Evolutionary conservation across 30 jellyfish, hydroid and myxozoan species (phyloP).

Genomic region (Haliclystus octoradiatus): DNA sequence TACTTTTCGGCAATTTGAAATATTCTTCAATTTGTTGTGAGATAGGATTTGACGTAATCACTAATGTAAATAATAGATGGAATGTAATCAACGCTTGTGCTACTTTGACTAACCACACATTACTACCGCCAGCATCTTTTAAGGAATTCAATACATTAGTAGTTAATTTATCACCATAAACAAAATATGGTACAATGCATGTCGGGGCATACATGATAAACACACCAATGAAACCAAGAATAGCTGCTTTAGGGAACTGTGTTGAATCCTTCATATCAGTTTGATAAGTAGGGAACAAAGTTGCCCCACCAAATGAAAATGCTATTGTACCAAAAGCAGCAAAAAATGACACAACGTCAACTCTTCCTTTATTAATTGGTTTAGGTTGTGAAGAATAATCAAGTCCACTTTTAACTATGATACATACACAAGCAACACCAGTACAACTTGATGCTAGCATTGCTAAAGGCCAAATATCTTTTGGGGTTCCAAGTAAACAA

Average conservation of each 20-base stretch:
- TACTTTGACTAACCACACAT: conserved; percentile 19
- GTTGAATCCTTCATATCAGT: conserved; percentile 82
- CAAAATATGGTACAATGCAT: conserved; percentile 57
- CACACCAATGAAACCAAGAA: conserved; percentile 55
- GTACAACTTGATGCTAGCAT: conserved; percentile 42
- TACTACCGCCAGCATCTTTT: conserved; percentile 37
- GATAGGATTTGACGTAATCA: conserved; percentile 63
- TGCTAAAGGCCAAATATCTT: conserved; percentile 56
- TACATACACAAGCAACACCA: conserved; percentile 28
- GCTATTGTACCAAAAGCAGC: conserved; percentile 82
- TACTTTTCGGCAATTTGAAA: conserved; percentile 62
- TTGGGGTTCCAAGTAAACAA: conserved; percentile 44
- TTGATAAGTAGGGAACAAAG: conserved; percentile 86
- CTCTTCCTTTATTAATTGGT: conserved; percentile 6
- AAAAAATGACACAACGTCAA: conserved; percentile 57
- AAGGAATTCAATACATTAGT: conserved; percentile 50
- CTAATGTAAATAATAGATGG: conserved; percentile 73
- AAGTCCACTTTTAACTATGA: conserved; percentile 18
- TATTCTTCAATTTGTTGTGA: conserved; percentile 85
- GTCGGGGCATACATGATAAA: conserved; percentile 74
- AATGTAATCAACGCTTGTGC: conserved; percentile 67
- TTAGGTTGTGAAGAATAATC: not conserved
- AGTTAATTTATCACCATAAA: conserved; percentile 39
- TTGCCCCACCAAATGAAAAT: conserved; percentile 86
- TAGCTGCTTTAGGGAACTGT: conserved; percentile 62